phyloP scores from a whole-genome alignment of 2,797 vertebrate species.

The Sciaenops ocellatus region DNA sequence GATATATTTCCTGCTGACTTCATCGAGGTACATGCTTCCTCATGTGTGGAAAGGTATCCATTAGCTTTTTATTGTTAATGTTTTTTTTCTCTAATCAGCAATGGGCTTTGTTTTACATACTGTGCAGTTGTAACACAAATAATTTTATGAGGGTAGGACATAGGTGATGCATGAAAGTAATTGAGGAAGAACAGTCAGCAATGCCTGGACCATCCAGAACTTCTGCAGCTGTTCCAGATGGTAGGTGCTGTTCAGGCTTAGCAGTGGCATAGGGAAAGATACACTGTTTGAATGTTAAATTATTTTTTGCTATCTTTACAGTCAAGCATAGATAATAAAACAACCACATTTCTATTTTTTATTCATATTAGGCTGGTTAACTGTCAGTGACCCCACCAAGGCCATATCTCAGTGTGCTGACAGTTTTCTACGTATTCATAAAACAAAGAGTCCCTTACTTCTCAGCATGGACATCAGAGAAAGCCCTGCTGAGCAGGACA shows the following conservation, averaged over 20 bases:
- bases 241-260: conserved; percentile 23
- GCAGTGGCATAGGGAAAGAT: not conserved
- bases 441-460: conserved; percentile 33
- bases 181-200: conserved; percentile 28
- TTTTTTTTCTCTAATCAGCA: conserved; percentile 15
- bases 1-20: not conserved
- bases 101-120: no score
- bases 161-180: conserved; percentile 24
- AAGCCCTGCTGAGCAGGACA: conserved; percentile 36
- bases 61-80: not conserved
- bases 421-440: conserved; percentile 10
- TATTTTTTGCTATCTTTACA: not conserved
- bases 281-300: no score
- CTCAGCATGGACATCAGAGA: conserved; percentile 49
- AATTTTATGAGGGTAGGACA: conserved; percentile 7
- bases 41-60: not conserved
- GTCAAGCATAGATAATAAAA: not conserved
- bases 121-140: not conserved
- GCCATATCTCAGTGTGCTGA: no score
- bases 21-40: not conserved
- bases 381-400: conserved; percentile 5
- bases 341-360: conserved; percentile 2
- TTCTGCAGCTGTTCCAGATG: conserved; percentile 21
- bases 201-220: conserved; percentile 18
- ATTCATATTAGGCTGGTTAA: conserved; percentile 19